Percentiles rank a stretch among this genome's conserved stretches.
Evolutionary conservation across 2,113 vertebrate species (phyloP).

Genomic region (Alethe diademata): DNA sequence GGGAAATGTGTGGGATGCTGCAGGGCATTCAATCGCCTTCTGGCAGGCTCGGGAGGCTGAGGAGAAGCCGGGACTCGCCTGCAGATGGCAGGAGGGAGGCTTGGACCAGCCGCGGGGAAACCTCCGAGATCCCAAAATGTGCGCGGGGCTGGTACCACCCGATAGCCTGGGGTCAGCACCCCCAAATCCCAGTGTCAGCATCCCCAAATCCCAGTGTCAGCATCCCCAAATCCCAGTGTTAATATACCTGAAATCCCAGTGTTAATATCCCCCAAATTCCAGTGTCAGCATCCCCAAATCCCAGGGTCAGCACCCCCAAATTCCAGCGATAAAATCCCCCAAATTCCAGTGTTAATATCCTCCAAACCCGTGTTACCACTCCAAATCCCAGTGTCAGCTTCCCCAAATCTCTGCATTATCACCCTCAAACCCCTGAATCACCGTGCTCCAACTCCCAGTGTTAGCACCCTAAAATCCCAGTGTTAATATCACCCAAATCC

Average conservation of each 20-base stretch:
- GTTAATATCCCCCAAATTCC: too few relatives aligned
- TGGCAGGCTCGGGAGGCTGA: background rate
- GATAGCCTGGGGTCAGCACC: background rate
- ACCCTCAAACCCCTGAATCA: too few relatives aligned
- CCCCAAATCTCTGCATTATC: background rate
- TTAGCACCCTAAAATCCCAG: too few relatives aligned
- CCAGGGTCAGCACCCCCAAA: too few relatives aligned
- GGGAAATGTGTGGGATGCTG: accelerated
- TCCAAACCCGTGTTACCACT: background rate
- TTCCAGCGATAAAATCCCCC: too few relatives aligned
- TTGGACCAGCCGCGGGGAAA: background rate
- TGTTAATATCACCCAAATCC: background rate
- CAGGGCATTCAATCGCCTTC: background rate
- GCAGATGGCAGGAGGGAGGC: conserved; percentile 1
- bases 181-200: background rate
- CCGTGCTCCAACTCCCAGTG: too few relatives aligned
- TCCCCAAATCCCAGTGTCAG: too few relatives aligned
- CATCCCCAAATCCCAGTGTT: too few relatives aligned
- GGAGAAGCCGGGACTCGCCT: background rate
- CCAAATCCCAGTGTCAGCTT: too few relatives aligned
- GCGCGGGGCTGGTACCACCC: background rate
- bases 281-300: accelerated
- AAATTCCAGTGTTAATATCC: too few relatives aligned
- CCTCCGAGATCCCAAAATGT: accelerated
- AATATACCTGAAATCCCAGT: too few relatives aligned